Evolutionary conservation across 1,140 invertebrate genomes (phyloP).

Genomic region (Aethina tumida): DNA sequence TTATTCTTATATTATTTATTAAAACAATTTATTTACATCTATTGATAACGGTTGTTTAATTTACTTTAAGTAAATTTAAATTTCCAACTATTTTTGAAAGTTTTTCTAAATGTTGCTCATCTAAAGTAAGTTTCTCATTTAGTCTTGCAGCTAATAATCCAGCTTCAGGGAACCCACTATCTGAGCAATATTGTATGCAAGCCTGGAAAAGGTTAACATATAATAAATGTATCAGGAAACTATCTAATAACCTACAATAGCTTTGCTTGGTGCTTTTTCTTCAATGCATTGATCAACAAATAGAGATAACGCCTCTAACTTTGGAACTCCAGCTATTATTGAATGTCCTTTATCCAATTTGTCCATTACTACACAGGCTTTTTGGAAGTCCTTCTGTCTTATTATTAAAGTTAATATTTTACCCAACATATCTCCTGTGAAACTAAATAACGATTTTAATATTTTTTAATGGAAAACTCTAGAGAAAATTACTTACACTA

Average conservation of each 20-base stretch:
- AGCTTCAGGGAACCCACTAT: slow-evolving; percentile 42
- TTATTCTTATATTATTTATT: no score
- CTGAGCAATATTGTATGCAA: slow-evolving; percentile 43
- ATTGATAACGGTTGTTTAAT: slow-evolving; percentile 2
- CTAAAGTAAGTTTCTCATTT: slow-evolving; percentile 37
- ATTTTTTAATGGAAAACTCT: not conserved
- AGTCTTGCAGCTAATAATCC: slow-evolving; percentile 36
- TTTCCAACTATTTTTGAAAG: slow-evolving; percentile 38
- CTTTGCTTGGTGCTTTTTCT: slow-evolving; percentile 39
- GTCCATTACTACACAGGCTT: slow-evolving; percentile 39
- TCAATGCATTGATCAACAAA: slow-evolving; percentile 41
- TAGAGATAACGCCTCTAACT: slow-evolving; percentile 35
- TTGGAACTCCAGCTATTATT: slow-evolving; percentile 44
- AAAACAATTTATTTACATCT: no score
- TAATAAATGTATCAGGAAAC: slow-evolving; percentile 5
- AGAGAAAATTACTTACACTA: slow-evolving; percentile 21
- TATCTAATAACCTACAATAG: slow-evolving; percentile 35
- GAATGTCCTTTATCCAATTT: slow-evolving; percentile 42
- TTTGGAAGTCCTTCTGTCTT: slow-evolving; percentile 39
- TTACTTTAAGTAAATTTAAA: slow-evolving; percentile 16
- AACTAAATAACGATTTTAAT: slow-evolving; percentile 31
- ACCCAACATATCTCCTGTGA: slow-evolving; percentile 48
- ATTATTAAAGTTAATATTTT: slow-evolving; percentile 42
- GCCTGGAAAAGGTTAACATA: slow-evolving; percentile 33
- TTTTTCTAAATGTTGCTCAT: slow-evolving; percentile 37